phyloP scores from a whole-genome alignment of 2,113 vertebrate species.

The Meleagris gallopavo region DNA sequence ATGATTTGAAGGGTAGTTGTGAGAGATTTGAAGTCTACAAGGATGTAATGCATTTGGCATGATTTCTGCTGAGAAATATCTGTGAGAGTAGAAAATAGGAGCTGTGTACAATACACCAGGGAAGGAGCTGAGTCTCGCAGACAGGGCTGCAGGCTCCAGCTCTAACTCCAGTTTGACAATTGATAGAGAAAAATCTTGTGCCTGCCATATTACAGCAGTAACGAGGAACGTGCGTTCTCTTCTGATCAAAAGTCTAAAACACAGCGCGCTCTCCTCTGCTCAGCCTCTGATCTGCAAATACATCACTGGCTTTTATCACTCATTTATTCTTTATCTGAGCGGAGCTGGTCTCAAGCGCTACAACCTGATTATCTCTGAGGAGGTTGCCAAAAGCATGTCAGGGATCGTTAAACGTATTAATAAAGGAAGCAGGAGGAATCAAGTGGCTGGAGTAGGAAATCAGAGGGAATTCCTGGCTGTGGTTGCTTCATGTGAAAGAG shows the following conservation, averaged over 20 bases:
- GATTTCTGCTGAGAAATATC: constrained; percentile 7
- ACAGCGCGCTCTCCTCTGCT: neutral
- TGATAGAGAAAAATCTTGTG: neutral
- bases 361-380: constrained; percentile 31
- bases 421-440: constrained; percentile 45
- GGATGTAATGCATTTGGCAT: neutral
- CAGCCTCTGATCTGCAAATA: constrained; percentile 36
- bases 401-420: neutral
- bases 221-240: neutral
- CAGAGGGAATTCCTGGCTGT: constrained; percentile 46
- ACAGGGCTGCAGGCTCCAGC: constrained; percentile 37
- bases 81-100: neutral
- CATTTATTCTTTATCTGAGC: constrained; percentile 6
- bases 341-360: constrained; percentile 30
- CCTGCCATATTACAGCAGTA: constrained; percentile 12
- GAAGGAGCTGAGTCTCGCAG: neutral
- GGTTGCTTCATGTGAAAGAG: neutral
- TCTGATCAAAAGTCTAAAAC: constrained; percentile 21
- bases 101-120: neutral
- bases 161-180: neutral
- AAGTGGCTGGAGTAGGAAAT: constrained; percentile 50
- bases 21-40: neutral
- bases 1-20: neutral
- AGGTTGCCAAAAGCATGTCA: constrained; percentile 59
- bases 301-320: constrained; percentile 59